Evolutionary conservation across 2,888 invertebrate genomes (phyloP).

Genomic region (Adineta ricciae): DNA sequence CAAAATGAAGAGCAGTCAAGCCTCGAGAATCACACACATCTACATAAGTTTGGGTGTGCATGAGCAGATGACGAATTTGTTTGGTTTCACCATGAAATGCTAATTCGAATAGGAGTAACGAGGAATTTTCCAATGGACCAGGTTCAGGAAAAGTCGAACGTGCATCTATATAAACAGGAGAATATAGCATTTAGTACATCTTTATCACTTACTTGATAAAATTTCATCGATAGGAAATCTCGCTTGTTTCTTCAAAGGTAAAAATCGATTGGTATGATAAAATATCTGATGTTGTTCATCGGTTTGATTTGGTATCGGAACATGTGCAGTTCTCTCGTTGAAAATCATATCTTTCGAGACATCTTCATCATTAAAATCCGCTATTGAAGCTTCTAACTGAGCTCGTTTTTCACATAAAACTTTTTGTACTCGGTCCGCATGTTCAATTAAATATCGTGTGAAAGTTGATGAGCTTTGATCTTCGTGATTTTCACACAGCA

Average conservation of each 20-base stretch:
- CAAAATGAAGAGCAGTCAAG: constrained; percentile 40
- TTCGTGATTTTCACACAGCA: neutral
- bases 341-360: neutral
- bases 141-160: constrained; percentile 28
- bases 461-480: neutral
- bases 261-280: constrained; percentile 26
- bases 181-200: neutral
- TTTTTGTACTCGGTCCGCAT: neutral
- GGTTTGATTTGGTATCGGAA: neutral
- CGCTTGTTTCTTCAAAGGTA: neutral
- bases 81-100: constrained; percentile 40
- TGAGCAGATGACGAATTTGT: constrained; percentile 41
- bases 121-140: constrained; percentile 42
- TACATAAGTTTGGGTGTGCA: constrained; percentile 41
- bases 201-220: constrained; percentile 3
- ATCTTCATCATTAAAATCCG: neutral
- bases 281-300: neutral
- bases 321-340: neutral
- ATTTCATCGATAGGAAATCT: constrained; percentile 14
- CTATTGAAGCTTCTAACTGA: neutral
- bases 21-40: constrained; percentile 46
- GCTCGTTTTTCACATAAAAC: neutral
- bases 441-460: neutral
- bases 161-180: constrained; percentile 7
- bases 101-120: constrained; percentile 41